These are phyloP conservation scores for Oscheius onirici DNA, from an alignment of 2,888 invertebrate genomes.

Conservation along the genomic window DNA sequence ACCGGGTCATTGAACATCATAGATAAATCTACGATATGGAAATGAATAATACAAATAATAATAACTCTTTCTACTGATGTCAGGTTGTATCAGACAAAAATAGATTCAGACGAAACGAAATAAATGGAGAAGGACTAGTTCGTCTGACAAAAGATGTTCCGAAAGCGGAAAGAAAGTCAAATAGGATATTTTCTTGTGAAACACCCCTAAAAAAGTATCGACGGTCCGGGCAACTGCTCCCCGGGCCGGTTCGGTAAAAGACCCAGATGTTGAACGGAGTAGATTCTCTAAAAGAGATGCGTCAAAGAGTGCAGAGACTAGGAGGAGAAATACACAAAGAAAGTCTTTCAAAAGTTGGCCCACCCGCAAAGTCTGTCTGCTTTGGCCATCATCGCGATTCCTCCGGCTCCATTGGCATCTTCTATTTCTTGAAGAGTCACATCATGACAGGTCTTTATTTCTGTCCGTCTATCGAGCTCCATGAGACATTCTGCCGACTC, in stretches of 20 bases:
- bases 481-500: conserved; percentile 70
- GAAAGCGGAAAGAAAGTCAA: too few species aligned
- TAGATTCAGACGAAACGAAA: background rate
- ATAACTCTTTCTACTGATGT: too few species aligned
- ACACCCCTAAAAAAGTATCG: conserved; percentile 1
- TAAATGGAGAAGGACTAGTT: too few species aligned
- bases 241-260: too few species aligned
- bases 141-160: too few species aligned
- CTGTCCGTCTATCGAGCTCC: conserved; percentile 67
- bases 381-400: conserved; percentile 61
- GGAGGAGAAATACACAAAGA: too few species aligned
- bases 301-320: background rate
- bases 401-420: conserved; percentile 60
- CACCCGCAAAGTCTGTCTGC: conserved; percentile 69
- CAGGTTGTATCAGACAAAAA: background rate
- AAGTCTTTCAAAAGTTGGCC: conserved; percentile 4
- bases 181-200: too few species aligned
- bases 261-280: background rate
- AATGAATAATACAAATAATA: too few species aligned
- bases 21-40: too few species aligned
- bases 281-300: too few species aligned
- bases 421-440: conserved; percentile 67
- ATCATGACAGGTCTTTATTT: conserved; percentile 69
- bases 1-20: too few species aligned
- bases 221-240: background rate